These are phyloP conservation scores for Rallus crepitans DNA, from an alignment of 2,797 vertebrate genomes.

Conservation along the genomic window DNA sequence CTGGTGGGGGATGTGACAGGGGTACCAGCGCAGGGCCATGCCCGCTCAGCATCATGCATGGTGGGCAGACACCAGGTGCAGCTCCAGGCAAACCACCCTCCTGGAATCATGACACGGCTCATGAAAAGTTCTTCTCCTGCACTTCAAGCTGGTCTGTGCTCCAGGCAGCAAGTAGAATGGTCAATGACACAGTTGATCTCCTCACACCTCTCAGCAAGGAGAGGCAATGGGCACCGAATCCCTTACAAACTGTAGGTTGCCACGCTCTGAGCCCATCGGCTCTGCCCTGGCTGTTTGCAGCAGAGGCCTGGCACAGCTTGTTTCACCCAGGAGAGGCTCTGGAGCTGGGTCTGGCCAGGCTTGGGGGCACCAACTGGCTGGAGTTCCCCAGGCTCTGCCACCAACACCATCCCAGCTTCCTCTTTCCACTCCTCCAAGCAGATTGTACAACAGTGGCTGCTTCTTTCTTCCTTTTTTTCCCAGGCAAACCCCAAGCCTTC, in stretches of 20 bases:
- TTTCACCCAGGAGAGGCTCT: background rate
- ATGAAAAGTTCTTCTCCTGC: background rate
- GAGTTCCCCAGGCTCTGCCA: background rate
- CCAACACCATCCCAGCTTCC: background rate
- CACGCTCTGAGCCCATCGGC: background rate
- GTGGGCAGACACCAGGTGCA: background rate
- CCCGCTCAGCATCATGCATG: accelerated
- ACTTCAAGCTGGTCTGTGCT: background rate
- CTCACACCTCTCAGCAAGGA: background rate
- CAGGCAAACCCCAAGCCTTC: background rate
- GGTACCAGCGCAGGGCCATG: background rate
- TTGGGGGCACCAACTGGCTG: background rate
- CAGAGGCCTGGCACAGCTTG: background rate
- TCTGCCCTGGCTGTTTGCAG: background rate
- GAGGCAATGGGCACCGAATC: background rate
- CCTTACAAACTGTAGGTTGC: background rate
- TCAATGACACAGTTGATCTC: background rate
- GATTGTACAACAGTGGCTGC: background rate
- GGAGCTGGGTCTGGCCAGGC: no score
- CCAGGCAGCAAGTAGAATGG: background rate
- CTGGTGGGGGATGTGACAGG: no score
- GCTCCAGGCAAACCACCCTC: background rate
- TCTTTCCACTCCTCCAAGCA: background rate
- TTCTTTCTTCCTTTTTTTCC: no score
- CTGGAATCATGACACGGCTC: no score